phyloP scores from a whole-genome alignment of 2,888 invertebrate species.

The Itoplectis maculator region DNA sequence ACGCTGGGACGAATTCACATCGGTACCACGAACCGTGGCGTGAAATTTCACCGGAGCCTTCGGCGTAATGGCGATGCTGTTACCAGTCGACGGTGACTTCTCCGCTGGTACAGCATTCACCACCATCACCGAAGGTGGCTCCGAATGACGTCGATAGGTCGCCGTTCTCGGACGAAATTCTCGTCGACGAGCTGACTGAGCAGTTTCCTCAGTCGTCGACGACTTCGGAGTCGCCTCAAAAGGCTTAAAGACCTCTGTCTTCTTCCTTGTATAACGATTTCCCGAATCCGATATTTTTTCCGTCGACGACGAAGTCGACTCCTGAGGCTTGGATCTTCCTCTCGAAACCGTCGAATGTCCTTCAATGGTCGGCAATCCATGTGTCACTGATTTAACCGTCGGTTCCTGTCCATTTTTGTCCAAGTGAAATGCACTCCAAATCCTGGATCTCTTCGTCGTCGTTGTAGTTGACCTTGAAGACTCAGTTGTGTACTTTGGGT shows the following conservation, averaged over 20 bases:
- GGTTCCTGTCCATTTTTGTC: constrained; percentile 68
- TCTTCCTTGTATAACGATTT: constrained; percentile 73
- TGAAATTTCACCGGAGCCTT: constrained; percentile 71
- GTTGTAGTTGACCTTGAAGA: constrained; percentile 39
- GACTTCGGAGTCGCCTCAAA: constrained; percentile 56
- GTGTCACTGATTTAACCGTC: constrained; percentile 39
- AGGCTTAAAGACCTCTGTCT: constrained; percentile 64
- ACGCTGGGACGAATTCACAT: constrained; percentile 70
- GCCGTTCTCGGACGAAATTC: constrained; percentile 80
- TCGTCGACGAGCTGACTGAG: constrained; percentile 62
- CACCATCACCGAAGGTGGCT: constrained; percentile 67
- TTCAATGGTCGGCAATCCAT: not conserved
- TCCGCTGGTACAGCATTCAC: constrained; percentile 58
- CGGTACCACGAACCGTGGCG: too few species aligned
- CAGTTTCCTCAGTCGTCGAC: constrained; percentile 34
- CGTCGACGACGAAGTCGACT: constrained; percentile 45
- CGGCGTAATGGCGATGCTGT: constrained; percentile 79
- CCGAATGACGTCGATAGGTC: constrained; percentile 81
- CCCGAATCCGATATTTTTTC: constrained; percentile 56
- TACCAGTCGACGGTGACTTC: constrained; percentile 41
- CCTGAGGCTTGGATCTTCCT: constrained; percentile 29
- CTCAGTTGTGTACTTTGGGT: constrained; percentile 43
- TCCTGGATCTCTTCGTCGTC: constrained; percentile 47
- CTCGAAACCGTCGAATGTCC: constrained; percentile 33
- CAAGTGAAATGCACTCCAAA: constrained; percentile 63